Conservation (phyloP, 2,888 invertebrate genomes). For the Dioctria rufipes region DNA sequence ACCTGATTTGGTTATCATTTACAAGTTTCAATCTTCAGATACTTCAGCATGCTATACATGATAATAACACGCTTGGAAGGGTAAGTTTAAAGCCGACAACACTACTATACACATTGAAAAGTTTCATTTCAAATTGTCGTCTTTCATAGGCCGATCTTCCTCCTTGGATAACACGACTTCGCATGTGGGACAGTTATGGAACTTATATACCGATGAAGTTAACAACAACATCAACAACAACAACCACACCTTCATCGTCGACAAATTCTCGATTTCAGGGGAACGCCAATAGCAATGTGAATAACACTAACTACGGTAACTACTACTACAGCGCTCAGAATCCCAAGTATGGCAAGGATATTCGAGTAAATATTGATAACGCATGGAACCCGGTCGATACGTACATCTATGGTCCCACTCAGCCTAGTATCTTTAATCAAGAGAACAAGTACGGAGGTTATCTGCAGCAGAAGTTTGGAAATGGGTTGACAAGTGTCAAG, state of each 20-base stretch:
- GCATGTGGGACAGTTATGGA: conserved; percentile 82
- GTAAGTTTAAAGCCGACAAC: conserved; percentile 64
- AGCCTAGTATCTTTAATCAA: conserved; percentile 71
- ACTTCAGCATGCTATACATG: conserved; percentile 76
- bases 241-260: conserved; percentile 66
- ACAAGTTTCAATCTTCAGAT: conserved; percentile 88
- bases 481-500: conserved; percentile 66
- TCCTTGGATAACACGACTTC: conserved; percentile 80
- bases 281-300: conserved; percentile 60
- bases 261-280: conserved; percentile 58
- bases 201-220: conserved; percentile 71
- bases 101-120: background rate
- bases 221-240: conserved; percentile 68
- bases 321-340: conserved; percentile 71
- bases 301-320: conserved; percentile 68
- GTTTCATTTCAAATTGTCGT: conserved; percentile 22
- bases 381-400: conserved; percentile 72
- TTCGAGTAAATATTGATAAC: conserved; percentile 71
- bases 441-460: conserved; percentile 71
- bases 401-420: conserved; percentile 71
- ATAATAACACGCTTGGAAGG: conserved; percentile 72
- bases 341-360: conserved; percentile 69
- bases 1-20: conserved; percentile 90
- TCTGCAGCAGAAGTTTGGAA: conserved; percentile 64
- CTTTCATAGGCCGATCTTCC: conserved; percentile 69